Evolutionary conservation across 1,140 invertebrate species (phyloP).

Genomic region (Polypedilum vanderplanki): DNA sequence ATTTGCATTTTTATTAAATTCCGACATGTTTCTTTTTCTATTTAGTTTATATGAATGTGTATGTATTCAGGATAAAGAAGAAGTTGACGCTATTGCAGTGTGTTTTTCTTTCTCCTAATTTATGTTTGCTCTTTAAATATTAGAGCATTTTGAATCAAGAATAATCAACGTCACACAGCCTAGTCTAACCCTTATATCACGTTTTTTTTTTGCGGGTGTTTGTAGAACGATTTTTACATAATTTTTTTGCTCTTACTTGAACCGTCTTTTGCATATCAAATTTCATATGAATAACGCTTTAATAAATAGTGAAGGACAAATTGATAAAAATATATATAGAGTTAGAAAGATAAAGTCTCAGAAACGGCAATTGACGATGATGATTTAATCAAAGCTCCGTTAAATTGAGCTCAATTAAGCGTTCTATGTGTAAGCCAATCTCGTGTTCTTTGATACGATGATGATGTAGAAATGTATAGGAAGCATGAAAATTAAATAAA

Average conservation of each 20-base stretch:
- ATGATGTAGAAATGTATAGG: not conserved
- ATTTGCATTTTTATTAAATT: slow-evolving; percentile 20
- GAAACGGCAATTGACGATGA: not conserved
- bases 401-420: slow-evolving; percentile 18
- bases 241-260: not conserved
- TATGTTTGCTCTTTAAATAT: not conserved
- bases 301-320: slow-evolving; percentile 18
- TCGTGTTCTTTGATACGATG: not conserved
- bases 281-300: not conserved
- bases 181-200: too few relatives aligned
- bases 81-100: not conserved
- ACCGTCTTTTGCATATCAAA: not conserved
- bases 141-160: too few relatives aligned
- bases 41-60: not conserved
- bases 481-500: slow-evolving; percentile 15
- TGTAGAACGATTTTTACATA: too few relatives aligned
- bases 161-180: too few relatives aligned
- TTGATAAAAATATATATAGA: not conserved
- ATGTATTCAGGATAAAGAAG: not conserved
- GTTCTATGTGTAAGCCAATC: not conserved
- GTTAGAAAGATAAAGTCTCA: not conserved
- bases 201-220: too few relatives aligned
- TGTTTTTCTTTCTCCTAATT: not conserved
- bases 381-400: slow-evolving; percentile 17
- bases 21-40: slow-evolving; percentile 11